Base-by-base conservation (phyloP, 2,888 invertebrate genomes). In the Vesta saturnalis region DNA sequence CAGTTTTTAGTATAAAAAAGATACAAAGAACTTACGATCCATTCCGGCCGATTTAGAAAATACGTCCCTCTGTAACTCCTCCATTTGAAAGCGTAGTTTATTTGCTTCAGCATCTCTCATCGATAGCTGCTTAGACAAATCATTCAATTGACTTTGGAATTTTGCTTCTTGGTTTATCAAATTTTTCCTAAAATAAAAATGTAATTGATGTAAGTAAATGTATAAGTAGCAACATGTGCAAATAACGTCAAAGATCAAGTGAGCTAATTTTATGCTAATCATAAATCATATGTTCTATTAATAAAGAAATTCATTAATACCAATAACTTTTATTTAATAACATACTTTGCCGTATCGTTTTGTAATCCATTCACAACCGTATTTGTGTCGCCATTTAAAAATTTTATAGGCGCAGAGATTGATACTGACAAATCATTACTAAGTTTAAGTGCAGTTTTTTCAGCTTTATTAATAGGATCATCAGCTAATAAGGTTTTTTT, bases 21-120 rank as follows among this genome's bases (percentile, higher is more conserved):
- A 30, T 30, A n/a, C n/a, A 39, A 12, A n/a, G 14, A 15, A 69
- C 89, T 88, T 78, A 90, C 90, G 86, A 78, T 89, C 88, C 74
- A 90, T 88, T 78, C 89, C 89, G 69, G 87, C 87, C 58, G 88
- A 87, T 79, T 89, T 90, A 0, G 85, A 85, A 66, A 88, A 88
- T 14, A 90, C 87, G 78, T 90, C 89, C 72, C 88, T 85, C 75
- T 89, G 86, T 75, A 87, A 86, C 12, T 88, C 85, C 4, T 87
- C 85, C 79, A 90, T 86, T 73, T 89, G 85, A 63, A 87, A 87
- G 23, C 87, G 83, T 46, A 89, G 83, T 62, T 85, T 82, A 72
- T 87, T 87, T 0, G 88, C 85, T 79, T 90, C 90, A 1, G 85
- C 85, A 76, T 88, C 87, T 65, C 89, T 81, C 14, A 83, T 79